phyloP scores from a whole-genome alignment of 2,113 vertebrate genomes.

The Bucco capensis region DNA sequence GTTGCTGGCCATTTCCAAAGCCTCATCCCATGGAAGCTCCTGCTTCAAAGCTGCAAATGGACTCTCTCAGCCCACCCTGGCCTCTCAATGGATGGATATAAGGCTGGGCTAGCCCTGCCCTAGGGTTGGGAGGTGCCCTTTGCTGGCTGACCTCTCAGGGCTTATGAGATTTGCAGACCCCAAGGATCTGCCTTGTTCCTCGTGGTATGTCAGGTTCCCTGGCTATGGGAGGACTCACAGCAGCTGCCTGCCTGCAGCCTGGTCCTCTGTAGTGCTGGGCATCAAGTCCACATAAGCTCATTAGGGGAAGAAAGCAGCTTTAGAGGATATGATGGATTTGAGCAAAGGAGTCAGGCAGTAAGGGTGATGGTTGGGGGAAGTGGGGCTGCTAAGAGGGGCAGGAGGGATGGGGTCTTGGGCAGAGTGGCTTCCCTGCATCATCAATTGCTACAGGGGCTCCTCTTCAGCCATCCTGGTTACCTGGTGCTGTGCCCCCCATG shows the following conservation, averaged over 20 bases:
- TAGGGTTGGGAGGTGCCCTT: fast-evolving
- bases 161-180: not conserved
- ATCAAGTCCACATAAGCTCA: not conserved
- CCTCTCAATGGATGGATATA: not conserved
- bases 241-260: not conserved
- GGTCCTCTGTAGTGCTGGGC: not conserved
- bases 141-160: not conserved
- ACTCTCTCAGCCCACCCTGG: no score
- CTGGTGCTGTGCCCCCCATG: not conserved
- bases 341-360: not conserved
- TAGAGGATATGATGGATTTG: not conserved
- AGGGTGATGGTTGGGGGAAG: not conserved
- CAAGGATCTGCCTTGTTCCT: not conserved
- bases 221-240: not conserved
- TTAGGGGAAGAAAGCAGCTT: constrained; percentile 50
- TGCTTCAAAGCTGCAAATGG: not conserved
- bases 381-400: not conserved
- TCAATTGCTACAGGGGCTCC: not conserved
- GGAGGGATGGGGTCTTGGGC: not conserved
- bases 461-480: not conserved
- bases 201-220: not conserved
- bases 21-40: not conserved
- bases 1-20: not conserved
- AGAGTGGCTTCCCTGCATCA: not conserved
- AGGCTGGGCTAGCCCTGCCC: not conserved